Conservation (phyloP, 1,140 invertebrate species). For the Geopemphigus sp. region DNA sequence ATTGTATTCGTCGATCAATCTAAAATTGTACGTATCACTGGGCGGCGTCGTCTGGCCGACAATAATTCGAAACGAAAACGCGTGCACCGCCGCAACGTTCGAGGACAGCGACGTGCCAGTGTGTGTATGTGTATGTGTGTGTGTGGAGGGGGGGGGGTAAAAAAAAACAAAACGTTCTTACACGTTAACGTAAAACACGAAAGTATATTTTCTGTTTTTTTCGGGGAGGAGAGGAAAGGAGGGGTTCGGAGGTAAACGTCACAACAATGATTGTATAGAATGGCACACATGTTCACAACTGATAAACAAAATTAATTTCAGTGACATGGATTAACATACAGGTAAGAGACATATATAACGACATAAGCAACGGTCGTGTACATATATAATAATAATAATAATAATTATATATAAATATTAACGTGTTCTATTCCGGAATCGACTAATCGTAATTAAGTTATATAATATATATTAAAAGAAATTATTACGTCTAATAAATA, state of each 20-base stretch:
- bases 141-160: too few relatives aligned
- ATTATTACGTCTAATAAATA: slow-evolving; percentile 50
- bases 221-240: too few relatives aligned
- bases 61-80: too few relatives aligned
- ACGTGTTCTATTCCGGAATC: slow-evolving; percentile 38
- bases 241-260: slow-evolving; percentile 43
- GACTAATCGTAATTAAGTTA: slow-evolving; percentile 37
- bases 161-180: neutral
- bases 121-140: too few relatives aligned
- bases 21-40: too few relatives aligned
- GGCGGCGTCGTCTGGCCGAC: too few relatives aligned
- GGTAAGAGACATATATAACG: neutral
- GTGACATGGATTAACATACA: slow-evolving; percentile 27
- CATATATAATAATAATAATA: slow-evolving; percentile 3
- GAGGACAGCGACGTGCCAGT: too few relatives aligned
- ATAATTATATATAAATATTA: slow-evolving; percentile 31
- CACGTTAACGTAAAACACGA: slow-evolving; percentile 24
- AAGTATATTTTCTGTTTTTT: slow-evolving; percentile 53
- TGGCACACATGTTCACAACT: slow-evolving; percentile 48
- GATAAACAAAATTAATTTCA: slow-evolving; percentile 40
- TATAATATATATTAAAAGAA: slow-evolving; percentile 18
- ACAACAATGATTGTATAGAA: slow-evolving; percentile 47
- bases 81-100: too few relatives aligned
- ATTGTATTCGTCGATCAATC: too few relatives aligned
- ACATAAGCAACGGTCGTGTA: slow-evolving; percentile 28